Percentiles rank a stretch among this genome's conserved stretches.
These are phyloP conservation scores for Lepus townsendii DNA, from an alignment of 2,797 vertebrate species.

Conservation along the genomic window DNA sequence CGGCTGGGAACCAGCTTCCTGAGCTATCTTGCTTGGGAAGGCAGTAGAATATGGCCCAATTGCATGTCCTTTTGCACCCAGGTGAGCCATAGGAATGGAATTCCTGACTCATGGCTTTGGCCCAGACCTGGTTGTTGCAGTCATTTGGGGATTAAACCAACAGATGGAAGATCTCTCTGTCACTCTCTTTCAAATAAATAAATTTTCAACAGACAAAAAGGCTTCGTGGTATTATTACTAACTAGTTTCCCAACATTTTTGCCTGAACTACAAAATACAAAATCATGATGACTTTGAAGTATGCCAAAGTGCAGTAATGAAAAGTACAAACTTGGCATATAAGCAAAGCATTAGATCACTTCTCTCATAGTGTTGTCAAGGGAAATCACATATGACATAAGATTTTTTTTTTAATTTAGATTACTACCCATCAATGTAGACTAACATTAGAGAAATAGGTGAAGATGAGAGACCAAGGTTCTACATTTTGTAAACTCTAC, in stretches of 20 bases:
- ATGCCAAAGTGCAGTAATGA: not conserved
- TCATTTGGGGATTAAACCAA: no score
- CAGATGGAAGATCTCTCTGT: no score
- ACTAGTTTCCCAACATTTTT: not conserved
- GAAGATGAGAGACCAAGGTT: not conserved
- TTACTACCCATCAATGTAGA: not conserved
- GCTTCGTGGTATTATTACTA: not conserved
- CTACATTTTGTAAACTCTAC: not conserved
- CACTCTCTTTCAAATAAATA: no score
- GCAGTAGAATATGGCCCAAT: no score
- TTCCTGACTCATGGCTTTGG: no score
- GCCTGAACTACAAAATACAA: conserved; percentile 42
- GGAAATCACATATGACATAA: not conserved
- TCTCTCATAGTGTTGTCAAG: conserved; percentile 34
- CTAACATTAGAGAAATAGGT: not conserved
- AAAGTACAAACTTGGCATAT: not conserved
- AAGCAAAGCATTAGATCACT: not conserved
- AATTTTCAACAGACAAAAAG: not conserved
- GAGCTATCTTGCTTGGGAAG: no score
- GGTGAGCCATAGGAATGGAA: no score
- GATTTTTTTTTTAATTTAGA: not conserved
- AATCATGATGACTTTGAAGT: not conserved
- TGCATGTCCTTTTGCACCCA: no score
- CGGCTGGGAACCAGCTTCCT: no score
- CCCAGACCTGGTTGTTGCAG: no score